phyloP scores from a whole-genome alignment of 2,797 vertebrate genomes.

The Cirrhinus molitorella region DNA sequence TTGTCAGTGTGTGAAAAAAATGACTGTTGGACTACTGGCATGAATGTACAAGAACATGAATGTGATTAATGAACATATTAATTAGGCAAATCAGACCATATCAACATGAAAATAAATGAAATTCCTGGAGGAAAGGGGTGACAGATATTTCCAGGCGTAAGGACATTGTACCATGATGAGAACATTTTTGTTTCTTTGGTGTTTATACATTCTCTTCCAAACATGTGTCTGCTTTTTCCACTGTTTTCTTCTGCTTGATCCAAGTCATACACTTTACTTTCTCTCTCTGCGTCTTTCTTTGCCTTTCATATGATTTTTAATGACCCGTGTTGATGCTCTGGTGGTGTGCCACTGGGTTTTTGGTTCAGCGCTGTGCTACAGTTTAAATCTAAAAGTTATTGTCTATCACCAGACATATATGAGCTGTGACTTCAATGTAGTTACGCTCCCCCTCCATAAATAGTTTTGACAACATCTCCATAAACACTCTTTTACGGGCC shows the following conservation, averaged over 20 bases:
- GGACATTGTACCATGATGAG: constrained; percentile 23
- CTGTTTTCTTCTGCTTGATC: constrained; percentile 1
- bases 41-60: neutral
- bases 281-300: constrained; percentile 10
- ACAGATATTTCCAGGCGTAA: neutral
- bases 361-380: neutral
- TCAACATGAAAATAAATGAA: neutral
- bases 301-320: constrained; percentile 29
- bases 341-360: neutral
- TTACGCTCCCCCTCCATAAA: constrained; percentile 13
- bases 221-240: constrained; percentile 25
- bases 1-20: neutral
- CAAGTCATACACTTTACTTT: constrained; percentile 17
- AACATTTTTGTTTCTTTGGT: constrained; percentile 27
- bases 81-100: neutral
- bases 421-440: constrained; percentile 1
- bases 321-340: neutral
- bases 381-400: constrained; percentile 5
- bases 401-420: constrained; percentile 25
- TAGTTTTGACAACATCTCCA: constrained; percentile 38
- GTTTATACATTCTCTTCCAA: constrained; percentile 21
- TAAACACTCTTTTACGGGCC: constrained; percentile 34
- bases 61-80: neutral
- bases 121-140: neutral
- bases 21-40: neutral